A percentile compares a stretch with the other conserved stretches of the same genome.
These are phyloP conservation scores for Cetonia aurata DNA, from an alignment of 2,888 invertebrate genomes.

Conservation along the genomic window DNA sequence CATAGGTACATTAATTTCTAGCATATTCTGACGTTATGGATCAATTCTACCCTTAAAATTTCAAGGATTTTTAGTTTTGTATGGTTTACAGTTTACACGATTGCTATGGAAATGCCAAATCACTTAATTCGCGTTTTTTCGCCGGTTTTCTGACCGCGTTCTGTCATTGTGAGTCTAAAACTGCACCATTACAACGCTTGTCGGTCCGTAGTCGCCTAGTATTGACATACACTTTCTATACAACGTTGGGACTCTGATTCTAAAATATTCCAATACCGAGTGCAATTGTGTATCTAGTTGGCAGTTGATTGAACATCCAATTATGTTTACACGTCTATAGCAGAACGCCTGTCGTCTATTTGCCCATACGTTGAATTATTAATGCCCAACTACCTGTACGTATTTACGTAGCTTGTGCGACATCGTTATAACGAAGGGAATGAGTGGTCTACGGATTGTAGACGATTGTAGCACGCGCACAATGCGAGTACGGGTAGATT, in stretches of 20 bases:
- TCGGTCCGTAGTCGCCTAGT: not conserved
- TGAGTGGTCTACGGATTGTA: too few relatives aligned
- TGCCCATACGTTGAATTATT: constrained; percentile 5
- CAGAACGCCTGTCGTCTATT: not conserved
- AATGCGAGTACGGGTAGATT: too few relatives aligned
- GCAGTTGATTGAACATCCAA: constrained; percentile 11
- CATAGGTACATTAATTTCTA: too few relatives aligned
- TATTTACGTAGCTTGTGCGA: not conserved
- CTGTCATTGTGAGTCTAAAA: not conserved
- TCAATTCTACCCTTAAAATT: too few relatives aligned
- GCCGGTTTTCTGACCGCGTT: too few relatives aligned
- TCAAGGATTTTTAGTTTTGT: too few relatives aligned
- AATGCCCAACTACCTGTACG: constrained; percentile 8
- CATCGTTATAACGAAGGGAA: not conserved
- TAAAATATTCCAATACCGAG: not conserved
- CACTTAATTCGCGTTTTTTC: too few relatives aligned
- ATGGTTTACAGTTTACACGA: too few relatives aligned
- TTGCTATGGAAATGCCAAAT: too few relatives aligned
- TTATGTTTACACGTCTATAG: constrained; percentile 4
- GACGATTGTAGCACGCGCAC: too few relatives aligned
- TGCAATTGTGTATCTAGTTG: too few relatives aligned
- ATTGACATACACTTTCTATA: constrained; percentile 8
- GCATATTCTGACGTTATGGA: too few relatives aligned
- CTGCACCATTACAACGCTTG: not conserved
- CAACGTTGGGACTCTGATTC: constrained; percentile 4